phyloP scores from a whole-genome alignment of 2,888 invertebrate species.

The Hemistola chrysoprasaria region DNA sequence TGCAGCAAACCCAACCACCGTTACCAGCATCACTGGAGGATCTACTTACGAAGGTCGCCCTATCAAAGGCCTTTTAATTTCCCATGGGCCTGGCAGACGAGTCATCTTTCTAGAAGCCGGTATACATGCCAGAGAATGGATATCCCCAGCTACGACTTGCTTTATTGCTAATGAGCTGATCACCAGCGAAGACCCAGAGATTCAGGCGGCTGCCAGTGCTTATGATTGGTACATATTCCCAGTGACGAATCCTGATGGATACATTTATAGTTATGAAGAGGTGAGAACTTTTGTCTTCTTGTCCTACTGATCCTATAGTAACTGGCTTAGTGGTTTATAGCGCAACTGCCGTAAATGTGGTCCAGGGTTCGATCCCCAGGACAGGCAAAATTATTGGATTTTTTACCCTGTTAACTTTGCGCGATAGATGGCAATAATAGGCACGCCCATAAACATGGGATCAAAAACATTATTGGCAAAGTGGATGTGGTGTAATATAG shows the following conservation, averaged over 20 bases:
- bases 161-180: constrained; percentile 86
- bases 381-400: no score
- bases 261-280: constrained; percentile 82
- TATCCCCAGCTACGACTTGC: constrained; percentile 84
- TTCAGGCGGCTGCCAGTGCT: constrained; percentile 81
- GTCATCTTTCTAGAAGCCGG: constrained; percentile 66
- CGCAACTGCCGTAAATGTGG: no score
- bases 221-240: constrained; percentile 90
- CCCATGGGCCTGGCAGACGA: constrained; percentile 49
- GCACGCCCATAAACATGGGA: no score
- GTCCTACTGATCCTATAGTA: constrained; percentile 52
- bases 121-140: constrained; percentile 91
- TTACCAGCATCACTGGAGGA: constrained; percentile 62
- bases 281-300: constrained; percentile 60
- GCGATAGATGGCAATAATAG: no score
- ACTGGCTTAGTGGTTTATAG: constrained; percentile 17
- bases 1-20: constrained; percentile 63
- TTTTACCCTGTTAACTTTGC: no score
- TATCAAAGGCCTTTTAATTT: constrained; percentile 70
- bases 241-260: constrained; percentile 89
- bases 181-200: constrained; percentile 76
- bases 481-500: no score
- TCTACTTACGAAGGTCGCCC: constrained; percentile 63
- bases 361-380: no score
- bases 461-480: no score